Base-by-base conservation (phyloP, 2,113 vertebrate species). In the Ameiurus melas region DNA sequence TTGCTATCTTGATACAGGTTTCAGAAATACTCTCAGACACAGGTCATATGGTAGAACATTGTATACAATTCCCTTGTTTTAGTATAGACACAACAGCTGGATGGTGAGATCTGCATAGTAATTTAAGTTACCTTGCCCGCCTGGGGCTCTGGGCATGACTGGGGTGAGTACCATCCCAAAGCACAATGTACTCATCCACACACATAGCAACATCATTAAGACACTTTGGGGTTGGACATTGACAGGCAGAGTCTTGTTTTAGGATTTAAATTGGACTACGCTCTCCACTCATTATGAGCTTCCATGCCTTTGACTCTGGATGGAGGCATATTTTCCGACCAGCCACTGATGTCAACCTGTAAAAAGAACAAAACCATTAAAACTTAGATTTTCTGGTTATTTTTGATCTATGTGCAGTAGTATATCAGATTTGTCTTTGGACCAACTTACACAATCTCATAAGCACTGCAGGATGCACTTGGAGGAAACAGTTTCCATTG, bases 391-490 rank as follows among this genome's bases (percentile, higher is more conserved):
- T 84, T 84, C 4, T 53, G 39, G 36, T 68, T 30, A 51, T 68
- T 84, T n/a, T 19, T n/a, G 16, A n/a, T 20, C 0, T 53, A 30
- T 5, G n/a, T n/a, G n/a, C n/a, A n/a, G n/a, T 51, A 51, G 47
- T 51, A 68, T 68, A 12, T 66, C 19, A 47, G n/a, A 53, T 68
- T 55, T 55, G 62, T 2, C 25, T 83, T 83, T 47, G 16, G n/a
- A 20, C 5, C 22, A 30, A 84, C 83, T 84, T 84, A 84, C 83
- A 84, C 83, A 84, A 84, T 84, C 83, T 84, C 83, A 84, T 68
- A 84, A n/a, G 83, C 22, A 0, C 16, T 68, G 62, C 83, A 84
- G 39, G 83, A 84, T 47, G 83, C 83, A 84, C 60, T 68, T 30
- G 83, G 83, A 68, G 25, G 27, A 68, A 68, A 68, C 16, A 68